A percentile compares a stretch with the other conserved stretches of the same genome.
These are phyloP conservation scores for Cheilosia urbana DNA, from an alignment of 2,888 invertebrate species.

Conservation along the genomic window DNA sequence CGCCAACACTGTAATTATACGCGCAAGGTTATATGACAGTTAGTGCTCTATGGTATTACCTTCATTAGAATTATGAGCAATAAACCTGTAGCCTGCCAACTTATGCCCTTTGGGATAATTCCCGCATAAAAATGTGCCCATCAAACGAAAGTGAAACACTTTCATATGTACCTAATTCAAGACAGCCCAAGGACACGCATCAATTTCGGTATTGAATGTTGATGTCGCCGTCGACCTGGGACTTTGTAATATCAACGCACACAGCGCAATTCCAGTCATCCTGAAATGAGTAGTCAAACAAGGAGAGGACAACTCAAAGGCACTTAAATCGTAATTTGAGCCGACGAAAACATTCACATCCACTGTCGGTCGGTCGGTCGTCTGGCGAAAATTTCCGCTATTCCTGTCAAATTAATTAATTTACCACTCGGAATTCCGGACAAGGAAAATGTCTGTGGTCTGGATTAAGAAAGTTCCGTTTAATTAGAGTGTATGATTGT, in stretches of 20 bases:
- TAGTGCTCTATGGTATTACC: conserved; percentile 21
- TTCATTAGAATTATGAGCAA: conserved; percentile 31
- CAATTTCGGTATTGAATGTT: conserved; percentile 38
- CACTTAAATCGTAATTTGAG: conserved; percentile 27
- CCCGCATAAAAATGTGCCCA: conserved; percentile 11
- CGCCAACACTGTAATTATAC: conserved; percentile 46
- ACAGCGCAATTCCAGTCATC: conserved; percentile 13
- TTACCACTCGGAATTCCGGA: conserved; percentile 35
- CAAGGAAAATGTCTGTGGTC: not conserved
- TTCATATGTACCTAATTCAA: conserved; percentile 14
- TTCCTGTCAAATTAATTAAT: conserved; percentile 42
- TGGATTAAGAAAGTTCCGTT: conserved; percentile 8
- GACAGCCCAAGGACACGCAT: conserved; percentile 10
- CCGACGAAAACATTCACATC: conserved; percentile 19
- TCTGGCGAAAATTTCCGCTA: conserved; percentile 29
- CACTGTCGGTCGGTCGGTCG: conserved; percentile 5
- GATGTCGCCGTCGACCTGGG: conserved; percentile 14
- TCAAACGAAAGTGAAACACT: conserved; percentile 37
- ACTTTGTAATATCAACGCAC: not conserved
- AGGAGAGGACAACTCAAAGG: not conserved
- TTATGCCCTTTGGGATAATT: conserved; percentile 5
- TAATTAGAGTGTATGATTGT: conserved; percentile 20
- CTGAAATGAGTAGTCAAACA: conserved; percentile 4
- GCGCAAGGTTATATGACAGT: conserved; percentile 36
- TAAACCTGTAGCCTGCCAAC: not conserved